Evolutionary conservation across 1,140 invertebrate species (phyloP).

Genomic region (Drosophila prosaltans): DNA sequence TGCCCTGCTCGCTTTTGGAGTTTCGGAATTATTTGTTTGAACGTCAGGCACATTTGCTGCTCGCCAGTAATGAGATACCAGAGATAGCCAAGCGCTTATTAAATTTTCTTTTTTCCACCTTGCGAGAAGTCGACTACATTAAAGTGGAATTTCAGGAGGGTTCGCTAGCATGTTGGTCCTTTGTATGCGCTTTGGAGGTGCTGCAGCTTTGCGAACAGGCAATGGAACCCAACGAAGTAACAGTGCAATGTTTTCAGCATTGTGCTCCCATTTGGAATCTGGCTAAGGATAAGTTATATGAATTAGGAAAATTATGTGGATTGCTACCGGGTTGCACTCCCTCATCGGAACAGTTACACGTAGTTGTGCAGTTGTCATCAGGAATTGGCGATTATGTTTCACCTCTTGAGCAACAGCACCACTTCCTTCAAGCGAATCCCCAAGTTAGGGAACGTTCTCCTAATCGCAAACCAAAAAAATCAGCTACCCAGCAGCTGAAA

Average conservation of each 20-base stretch:
- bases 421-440: slow-evolving; percentile 70
- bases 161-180: slow-evolving; percentile 95
- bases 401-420: slow-evolving; percentile 64
- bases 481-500: slow-evolving; percentile 93
- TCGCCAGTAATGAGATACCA: slow-evolving; percentile 69
- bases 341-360: slow-evolving; percentile 93
- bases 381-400: slow-evolving; percentile 90
- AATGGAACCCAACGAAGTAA: slow-evolving; percentile 86
- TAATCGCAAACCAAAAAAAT: slow-evolving; percentile 80
- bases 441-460: slow-evolving; percentile 77
- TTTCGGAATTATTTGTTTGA: slow-evolving; percentile 97
- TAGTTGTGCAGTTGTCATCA: slow-evolving; percentile 93
- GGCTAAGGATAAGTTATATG: slow-evolving; percentile 95
- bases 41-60: slow-evolving; percentile 89
- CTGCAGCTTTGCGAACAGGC: slow-evolving; percentile 90
- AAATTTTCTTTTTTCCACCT: slow-evolving; percentile 76
- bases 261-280: slow-evolving; percentile 96
- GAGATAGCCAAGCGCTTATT: slow-evolving; percentile 77
- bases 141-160: slow-evolving; percentile 87
- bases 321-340: slow-evolving; percentile 94
- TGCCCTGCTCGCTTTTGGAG: slow-evolving; percentile 89
- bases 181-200: slow-evolving; percentile 95
- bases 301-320: slow-evolving; percentile 94
- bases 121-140: slow-evolving; percentile 76
- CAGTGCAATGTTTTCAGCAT: slow-evolving; percentile 88